Percentiles rank a stretch among this genome's conserved stretches.
Conservation (phyloP, 1,140 invertebrate genomes). For the Araneus ventricosus region DNA sequence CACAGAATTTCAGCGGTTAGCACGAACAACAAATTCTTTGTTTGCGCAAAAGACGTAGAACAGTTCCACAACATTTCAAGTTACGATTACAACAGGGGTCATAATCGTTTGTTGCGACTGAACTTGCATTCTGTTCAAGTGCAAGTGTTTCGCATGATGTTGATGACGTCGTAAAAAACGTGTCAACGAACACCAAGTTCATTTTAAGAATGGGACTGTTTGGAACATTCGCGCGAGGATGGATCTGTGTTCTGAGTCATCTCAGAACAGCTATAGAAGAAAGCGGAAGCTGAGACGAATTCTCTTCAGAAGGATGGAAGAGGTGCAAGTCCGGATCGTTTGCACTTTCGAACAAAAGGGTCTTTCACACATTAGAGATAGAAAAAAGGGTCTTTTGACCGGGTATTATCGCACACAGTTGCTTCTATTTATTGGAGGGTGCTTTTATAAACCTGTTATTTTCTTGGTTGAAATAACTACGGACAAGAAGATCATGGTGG, state of each 20-base stretch:
- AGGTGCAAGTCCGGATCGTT: background rate
- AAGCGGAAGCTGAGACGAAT: conserved; percentile 10
- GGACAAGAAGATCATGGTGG: background rate
- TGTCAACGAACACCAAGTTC: background rate
- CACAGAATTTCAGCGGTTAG: no score
- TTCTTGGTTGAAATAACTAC: conserved; percentile 3
- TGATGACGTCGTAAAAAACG: background rate
- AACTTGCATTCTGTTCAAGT: no score
- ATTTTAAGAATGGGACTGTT: background rate
- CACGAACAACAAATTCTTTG: no score
- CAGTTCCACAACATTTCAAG: no score
- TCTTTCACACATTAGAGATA: background rate
- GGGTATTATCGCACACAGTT: background rate
- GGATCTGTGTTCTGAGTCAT: background rate
- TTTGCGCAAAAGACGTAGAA: no score
- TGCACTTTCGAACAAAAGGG: background rate
- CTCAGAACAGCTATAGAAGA: background rate
- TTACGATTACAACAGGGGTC: no score
- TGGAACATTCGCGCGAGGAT: background rate
- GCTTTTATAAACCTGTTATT: conserved; percentile 26
- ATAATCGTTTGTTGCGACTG: no score
- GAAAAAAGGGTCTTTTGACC: background rate
- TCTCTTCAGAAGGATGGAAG: background rate
- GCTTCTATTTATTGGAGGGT: conserved; percentile 12
- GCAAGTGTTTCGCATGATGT: background rate